Conservation (phyloP, 2,113 vertebrate species). For the Nesogale talazaci region DNA sequence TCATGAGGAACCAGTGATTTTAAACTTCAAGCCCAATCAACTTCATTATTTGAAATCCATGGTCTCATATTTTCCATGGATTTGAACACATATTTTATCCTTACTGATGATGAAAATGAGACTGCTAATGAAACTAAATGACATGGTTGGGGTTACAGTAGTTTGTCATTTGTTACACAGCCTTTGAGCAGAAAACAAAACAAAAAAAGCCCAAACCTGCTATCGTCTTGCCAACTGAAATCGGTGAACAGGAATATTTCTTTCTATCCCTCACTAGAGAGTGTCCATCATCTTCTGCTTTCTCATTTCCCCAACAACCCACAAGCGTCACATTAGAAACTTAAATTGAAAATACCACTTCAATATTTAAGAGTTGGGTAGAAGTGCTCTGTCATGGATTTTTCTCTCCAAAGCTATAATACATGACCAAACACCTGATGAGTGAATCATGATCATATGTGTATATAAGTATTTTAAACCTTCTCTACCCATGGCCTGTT, state of each 20-base stretch:
- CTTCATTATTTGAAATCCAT: constrained; percentile 57
- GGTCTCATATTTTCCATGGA: constrained; percentile 23
- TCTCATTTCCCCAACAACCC: background rate
- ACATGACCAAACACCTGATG: background rate
- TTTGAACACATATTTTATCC: constrained; percentile 33
- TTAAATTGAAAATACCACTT: background rate
- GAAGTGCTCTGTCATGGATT: background rate
- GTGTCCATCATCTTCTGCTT: background rate
- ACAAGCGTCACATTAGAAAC: background rate
- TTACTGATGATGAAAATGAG: constrained; percentile 48
- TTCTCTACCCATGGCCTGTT: too few relatives aligned
- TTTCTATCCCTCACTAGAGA: background rate
- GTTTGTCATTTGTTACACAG: background rate
- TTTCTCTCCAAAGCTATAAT: background rate
- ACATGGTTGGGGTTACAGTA: background rate
- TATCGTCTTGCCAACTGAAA: background rate
- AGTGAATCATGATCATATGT: background rate
- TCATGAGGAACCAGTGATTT: constrained; percentile 43
- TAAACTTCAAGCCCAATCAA: constrained; percentile 13
- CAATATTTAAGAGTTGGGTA: background rate
- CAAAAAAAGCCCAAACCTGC: background rate
- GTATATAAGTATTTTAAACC: background rate
- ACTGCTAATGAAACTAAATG: constrained; percentile 17
- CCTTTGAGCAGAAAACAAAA: constrained; percentile 5
- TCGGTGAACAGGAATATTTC: background rate